A percentile compares a stretch with the other conserved stretches of the same genome.
phyloP scores from a whole-genome alignment of 2,797 vertebrate species.

The Anas acuta region DNA sequence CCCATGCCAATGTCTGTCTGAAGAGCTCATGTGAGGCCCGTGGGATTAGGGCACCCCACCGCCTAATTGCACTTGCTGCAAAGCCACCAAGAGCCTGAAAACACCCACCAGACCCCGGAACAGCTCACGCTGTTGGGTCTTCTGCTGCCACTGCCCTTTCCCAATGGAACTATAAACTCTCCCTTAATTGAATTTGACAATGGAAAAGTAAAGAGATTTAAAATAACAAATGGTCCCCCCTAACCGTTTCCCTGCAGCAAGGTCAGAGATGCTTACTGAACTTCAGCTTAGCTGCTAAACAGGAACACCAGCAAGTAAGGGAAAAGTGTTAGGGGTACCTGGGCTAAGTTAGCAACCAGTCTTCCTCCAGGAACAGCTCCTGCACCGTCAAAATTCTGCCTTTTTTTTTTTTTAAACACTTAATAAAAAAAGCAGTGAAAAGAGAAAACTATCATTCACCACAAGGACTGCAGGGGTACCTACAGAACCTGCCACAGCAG shows the following conservation, averaged over 20 bases:
- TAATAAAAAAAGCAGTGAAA: neutral
- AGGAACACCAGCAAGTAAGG: conserved; percentile 2
- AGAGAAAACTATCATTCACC: neutral
- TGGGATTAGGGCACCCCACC: neutral
- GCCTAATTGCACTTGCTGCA: neutral
- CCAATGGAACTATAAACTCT: conserved; percentile 38
- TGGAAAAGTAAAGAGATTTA: conserved; percentile 68
- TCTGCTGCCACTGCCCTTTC: neutral
- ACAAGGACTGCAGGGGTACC: neutral
- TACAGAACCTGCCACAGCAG: neutral
- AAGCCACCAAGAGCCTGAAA: neutral
- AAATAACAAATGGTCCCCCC: conserved; percentile 66
- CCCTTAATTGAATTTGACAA: conserved; percentile 69
- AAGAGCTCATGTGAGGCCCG: neutral
- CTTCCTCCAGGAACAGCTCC: neutral
- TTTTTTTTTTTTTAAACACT: neutral
- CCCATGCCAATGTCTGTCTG: fast-evolving
- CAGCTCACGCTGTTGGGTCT: neutral
- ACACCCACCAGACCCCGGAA: neutral
- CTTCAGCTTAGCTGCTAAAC: conserved; percentile 55
- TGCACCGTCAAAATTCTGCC: neutral
- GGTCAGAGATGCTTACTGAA: conserved; percentile 42
- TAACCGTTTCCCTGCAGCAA: conserved; percentile 52
- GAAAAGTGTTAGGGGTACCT: neutral
- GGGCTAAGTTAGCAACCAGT: neutral